These are phyloP conservation scores for Cladorhizidae sp. DNA, from an alignment of 37 sponge, comb jelly and placozoan species.

Conservation along the genomic window DNA sequence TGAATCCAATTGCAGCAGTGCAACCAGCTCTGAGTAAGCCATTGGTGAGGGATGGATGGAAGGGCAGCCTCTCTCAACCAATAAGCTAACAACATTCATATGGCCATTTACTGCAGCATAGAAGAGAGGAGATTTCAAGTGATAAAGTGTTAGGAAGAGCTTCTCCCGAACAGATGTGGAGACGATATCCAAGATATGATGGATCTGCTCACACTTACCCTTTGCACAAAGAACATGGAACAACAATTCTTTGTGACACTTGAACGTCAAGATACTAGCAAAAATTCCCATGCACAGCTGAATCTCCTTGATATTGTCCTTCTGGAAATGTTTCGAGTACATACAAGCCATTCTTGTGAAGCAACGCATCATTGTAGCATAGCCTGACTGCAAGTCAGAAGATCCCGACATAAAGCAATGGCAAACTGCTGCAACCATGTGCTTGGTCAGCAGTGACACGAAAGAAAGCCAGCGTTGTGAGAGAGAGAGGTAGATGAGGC, in stretches of 20 bases:
- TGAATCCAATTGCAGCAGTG: background rate
- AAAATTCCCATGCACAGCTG: background rate
- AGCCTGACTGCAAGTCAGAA: background rate
- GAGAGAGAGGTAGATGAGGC: conserved; percentile 11
- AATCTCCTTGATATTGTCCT: background rate
- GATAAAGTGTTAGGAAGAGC: conserved; percentile 7
- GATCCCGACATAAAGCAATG: background rate
- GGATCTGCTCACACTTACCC: conserved; percentile 2
- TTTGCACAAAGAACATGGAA: conserved; percentile 15
- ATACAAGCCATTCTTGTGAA: background rate
- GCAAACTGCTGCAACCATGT: background rate
- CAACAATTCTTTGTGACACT: background rate
- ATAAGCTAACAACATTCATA: conserved; percentile 31
- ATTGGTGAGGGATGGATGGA: background rate
- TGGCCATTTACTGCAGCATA: conserved; percentile 57
- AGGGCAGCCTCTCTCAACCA: conserved; percentile 25
- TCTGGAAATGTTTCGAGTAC: background rate
- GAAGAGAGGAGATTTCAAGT: conserved; percentile 30
- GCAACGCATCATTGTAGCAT: background rate
- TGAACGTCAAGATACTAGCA: too few relatives aligned
- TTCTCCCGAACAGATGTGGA: background rate
- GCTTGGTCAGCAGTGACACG: background rate
- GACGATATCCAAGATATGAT: background rate
- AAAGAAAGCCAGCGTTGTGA: background rate
- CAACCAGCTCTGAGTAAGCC: background rate